A percentile compares a stretch with the other conserved stretches of the same genome.
Conservation (phyloP, 1,140 invertebrate species). For the Thaumatotibia leucotreta region DNA sequence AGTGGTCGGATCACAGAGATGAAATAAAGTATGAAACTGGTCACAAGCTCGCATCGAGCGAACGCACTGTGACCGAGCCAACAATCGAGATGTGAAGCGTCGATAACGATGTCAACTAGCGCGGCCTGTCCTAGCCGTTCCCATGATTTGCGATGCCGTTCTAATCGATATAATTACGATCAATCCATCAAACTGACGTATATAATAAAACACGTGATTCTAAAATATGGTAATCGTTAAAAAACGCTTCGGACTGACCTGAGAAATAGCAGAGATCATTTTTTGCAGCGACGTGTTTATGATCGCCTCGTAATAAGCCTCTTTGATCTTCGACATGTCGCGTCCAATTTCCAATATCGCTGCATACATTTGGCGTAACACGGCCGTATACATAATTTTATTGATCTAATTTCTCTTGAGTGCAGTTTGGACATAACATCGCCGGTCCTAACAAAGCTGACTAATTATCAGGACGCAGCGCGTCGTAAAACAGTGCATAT, state of each 20-base stretch:
- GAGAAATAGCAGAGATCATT: slow-evolving; percentile 68
- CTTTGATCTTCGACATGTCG: slow-evolving; percentile 65
- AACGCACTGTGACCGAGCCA: slow-evolving; percentile 43
- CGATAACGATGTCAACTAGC: slow-evolving; percentile 63
- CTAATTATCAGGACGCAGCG: slow-evolving; percentile 72
- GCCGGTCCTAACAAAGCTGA: slow-evolving; percentile 72
- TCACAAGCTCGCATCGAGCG: slow-evolving; percentile 28
- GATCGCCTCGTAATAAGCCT: slow-evolving; percentile 51
- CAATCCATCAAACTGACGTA: slow-evolving; percentile 66
- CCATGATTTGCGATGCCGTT: slow-evolving; percentile 66
- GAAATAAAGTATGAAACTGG: slow-evolving; percentile 64
- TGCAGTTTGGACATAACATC: slow-evolving; percentile 35
- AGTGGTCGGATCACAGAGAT: slow-evolving; percentile 59
- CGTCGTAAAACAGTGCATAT: slow-evolving; percentile 76
- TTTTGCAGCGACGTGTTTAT: slow-evolving; percentile 65
- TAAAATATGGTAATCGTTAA: slow-evolving; percentile 44
- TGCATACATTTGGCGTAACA: slow-evolving; percentile 23
- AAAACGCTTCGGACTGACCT: slow-evolving; percentile 39
- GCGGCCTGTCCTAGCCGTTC: slow-evolving; percentile 57
- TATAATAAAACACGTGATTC: slow-evolving; percentile 46
- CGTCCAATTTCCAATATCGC: slow-evolving; percentile 27
- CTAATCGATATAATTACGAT: slow-evolving; percentile 68
- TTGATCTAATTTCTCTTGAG: slow-evolving; percentile 43
- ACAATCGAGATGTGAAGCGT: slow-evolving; percentile 61
- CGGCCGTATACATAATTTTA: slow-evolving; percentile 42